phyloP scores from a whole-genome alignment of 2,797 vertebrate species.

The Steatocranus sp. region DNA sequence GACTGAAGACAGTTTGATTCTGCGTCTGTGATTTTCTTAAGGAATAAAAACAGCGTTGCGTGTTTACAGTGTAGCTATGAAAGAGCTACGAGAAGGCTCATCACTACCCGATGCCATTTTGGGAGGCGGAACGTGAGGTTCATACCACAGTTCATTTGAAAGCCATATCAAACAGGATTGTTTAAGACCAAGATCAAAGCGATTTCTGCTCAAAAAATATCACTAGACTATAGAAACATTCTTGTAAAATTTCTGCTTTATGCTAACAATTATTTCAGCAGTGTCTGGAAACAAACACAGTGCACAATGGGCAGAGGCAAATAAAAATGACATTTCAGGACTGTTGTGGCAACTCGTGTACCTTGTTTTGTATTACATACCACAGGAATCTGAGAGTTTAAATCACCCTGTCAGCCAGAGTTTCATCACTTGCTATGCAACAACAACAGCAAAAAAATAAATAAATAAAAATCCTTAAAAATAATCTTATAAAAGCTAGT shows the following conservation, averaged over 20 bases:
- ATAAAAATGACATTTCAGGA: neutral
- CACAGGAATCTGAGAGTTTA: neutral
- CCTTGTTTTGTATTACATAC: neutral
- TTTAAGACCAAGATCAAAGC: conserved; percentile 58
- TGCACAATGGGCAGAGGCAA: neutral
- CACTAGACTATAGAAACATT: conserved; percentile 28
- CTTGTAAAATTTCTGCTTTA: conserved; percentile 45
- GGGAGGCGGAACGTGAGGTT: conserved; percentile 50
- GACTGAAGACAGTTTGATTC: conserved; percentile 75
- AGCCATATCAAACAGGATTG: conserved; percentile 59
- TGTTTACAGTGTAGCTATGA: conserved; percentile 64
- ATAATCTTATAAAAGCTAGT: neutral
- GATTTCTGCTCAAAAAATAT: conserved; percentile 52
- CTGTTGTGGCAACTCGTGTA: neutral
- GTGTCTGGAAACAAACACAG: conserved; percentile 16
- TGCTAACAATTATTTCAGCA: conserved; percentile 45
- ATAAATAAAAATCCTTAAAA: neutral
- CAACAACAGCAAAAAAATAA: neutral
- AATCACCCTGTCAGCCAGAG: neutral
- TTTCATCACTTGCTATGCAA: neutral
- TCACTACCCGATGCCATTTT: conserved; percentile 59
- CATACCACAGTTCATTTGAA: conserved; percentile 57
- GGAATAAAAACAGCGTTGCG: conserved; percentile 55
- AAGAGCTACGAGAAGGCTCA: conserved; percentile 60
- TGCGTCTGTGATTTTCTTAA: conserved; percentile 71